These are phyloP conservation scores for Cyclophora punctaria DNA, from an alignment of 2,888 invertebrate genomes.

Conservation along the genomic window DNA sequence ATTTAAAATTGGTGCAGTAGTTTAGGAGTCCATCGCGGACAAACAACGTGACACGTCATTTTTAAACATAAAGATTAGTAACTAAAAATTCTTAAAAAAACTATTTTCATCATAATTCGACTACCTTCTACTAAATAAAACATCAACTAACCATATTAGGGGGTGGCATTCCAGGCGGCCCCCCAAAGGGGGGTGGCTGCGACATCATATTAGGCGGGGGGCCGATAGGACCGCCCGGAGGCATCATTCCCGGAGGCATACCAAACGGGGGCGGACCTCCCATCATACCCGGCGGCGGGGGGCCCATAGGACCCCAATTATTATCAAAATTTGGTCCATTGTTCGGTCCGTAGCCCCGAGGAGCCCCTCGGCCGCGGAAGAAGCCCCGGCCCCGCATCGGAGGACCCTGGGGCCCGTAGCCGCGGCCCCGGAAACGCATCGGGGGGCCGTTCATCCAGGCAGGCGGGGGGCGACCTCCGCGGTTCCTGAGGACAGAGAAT, in stretches of 20 bases:
- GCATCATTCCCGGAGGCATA: slow-evolving; percentile 74
- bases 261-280: slow-evolving; percentile 64
- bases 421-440: slow-evolving; percentile 80
- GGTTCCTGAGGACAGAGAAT: slow-evolving; percentile 27
- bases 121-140: slow-evolving; percentile 11
- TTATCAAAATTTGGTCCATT: slow-evolving; percentile 72
- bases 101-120: too few species aligned
- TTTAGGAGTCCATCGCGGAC: too few species aligned
- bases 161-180: slow-evolving; percentile 69
- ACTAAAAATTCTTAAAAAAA: too few species aligned
- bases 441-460: slow-evolving; percentile 73
- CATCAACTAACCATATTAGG: slow-evolving; percentile 70
- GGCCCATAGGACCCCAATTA: slow-evolving; percentile 81
- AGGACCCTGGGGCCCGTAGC: slow-evolving; percentile 78
- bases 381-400: slow-evolving; percentile 72
- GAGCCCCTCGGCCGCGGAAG: slow-evolving; percentile 68
- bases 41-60: too few species aligned
- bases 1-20: too few species aligned
- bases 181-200: slow-evolving; percentile 68
- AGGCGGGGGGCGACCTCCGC: slow-evolving; percentile 51
- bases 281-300: slow-evolving; percentile 73
- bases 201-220: slow-evolving; percentile 76
- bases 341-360: slow-evolving; percentile 59
- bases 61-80: too few species aligned
- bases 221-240: slow-evolving; percentile 74